phyloP scores from a whole-genome alignment of 1,140 invertebrate species.

The Achroia grisella region DNA sequence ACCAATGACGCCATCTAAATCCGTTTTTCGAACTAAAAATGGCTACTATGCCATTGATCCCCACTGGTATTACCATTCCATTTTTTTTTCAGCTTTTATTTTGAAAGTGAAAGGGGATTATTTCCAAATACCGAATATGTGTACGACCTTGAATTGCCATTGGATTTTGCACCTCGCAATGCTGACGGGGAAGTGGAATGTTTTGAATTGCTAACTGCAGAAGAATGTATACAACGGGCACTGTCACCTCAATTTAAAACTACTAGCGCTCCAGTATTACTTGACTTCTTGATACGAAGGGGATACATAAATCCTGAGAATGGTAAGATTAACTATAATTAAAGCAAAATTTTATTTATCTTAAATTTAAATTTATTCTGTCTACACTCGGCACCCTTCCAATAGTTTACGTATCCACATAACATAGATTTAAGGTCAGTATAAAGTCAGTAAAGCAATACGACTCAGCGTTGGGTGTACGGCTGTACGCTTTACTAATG shows the following conservation, averaged over 20 bases:
- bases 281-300: conserved; percentile 94
- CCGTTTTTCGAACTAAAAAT: no score
- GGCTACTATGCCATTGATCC: no score
- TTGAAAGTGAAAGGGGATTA: conserved; percentile 92
- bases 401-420: no score
- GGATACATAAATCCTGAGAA: conserved; percentile 91
- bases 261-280: conserved; percentile 90
- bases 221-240: conserved; percentile 85
- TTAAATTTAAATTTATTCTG: no score
- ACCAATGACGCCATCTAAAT: no score
- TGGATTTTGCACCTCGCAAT: conserved; percentile 91
- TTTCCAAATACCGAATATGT: conserved; percentile 96
- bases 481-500: no score
- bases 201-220: conserved; percentile 89
- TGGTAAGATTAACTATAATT: conserved; percentile 79
- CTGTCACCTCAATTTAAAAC: conserved; percentile 92
- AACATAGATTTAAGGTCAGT: no score
- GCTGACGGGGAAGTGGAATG: conserved; percentile 94
- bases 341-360: neutral
- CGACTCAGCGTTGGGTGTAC: no score
- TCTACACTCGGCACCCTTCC: no score
- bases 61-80: no score
- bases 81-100: conserved; percentile 83
- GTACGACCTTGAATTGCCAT: conserved; percentile 93
- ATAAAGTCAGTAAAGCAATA: no score